Base-by-base conservation (phyloP, 2,888 invertebrate genomes). In the Oscheius sp. region DNA sequence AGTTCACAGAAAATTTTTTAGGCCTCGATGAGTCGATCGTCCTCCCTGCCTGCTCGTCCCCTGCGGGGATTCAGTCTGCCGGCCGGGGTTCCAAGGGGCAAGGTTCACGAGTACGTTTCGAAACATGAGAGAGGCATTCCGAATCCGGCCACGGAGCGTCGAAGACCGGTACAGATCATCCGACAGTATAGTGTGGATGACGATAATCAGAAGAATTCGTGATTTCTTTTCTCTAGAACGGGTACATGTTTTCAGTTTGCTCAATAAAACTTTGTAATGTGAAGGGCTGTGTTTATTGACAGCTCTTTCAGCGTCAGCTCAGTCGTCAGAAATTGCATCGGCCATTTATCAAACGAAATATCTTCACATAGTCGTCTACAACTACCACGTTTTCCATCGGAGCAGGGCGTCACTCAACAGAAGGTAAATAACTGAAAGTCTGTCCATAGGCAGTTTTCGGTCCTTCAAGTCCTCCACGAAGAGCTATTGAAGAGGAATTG, bases 81-180 rank as follows among this genome's bases (percentile, higher is more conserved):
- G 32, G 74, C 68, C 50, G 81, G 81, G 4, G 79, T 81, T 21
- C 76, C 79, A 32, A 74, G 79, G 35, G 82, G 82, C 68, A 77
- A 81, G 60, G 87, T 87, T 2, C 76, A 77, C n/a, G 85, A 85
- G 37, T 87, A 81, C 70, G 78, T 87, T 57, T 77, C 76, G 37
- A 80, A 82, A 51, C 86, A 87, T 76, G 87, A 87, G 74, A 76
- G 81, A 57, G 85, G 86, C 13, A 85, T 84, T 60, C 85, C 81
- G 53, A 84, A 84, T 76, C 85, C 86, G 65, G 85, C 84, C 10
- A 82, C 80, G 33, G 76, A 75, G 53, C 73, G 78, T 5, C 66
- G 75, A 35, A 71, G 58, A 42, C 82, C 82, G 0, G 72, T 82
- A 13, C 74, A 75, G 55, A 82, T 82, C 21, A 78, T 82, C 29